These are phyloP conservation scores for Synergus japonicus DNA, from an alignment of 2,888 invertebrate species.

Conservation along the genomic window DNA sequence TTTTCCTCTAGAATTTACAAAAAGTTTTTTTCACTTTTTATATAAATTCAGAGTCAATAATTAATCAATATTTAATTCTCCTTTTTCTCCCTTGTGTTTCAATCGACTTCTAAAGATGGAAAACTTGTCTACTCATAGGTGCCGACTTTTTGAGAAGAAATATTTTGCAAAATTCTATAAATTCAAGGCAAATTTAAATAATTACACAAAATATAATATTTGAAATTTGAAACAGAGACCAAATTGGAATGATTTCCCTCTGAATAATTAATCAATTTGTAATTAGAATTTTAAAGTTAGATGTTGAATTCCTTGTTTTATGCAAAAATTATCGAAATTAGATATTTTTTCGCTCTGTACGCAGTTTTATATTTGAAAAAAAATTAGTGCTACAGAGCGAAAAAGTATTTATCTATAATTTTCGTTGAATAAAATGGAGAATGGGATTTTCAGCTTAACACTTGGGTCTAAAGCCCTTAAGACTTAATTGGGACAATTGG, in stretches of 20 bases:
- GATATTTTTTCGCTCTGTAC: too few relatives aligned
- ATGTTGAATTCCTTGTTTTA: too few relatives aligned
- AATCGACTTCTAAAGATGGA: constrained; percentile 16
- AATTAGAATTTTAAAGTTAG: too few relatives aligned
- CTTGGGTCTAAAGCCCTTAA: too few relatives aligned
- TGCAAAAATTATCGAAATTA: too few relatives aligned
- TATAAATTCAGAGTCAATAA: neutral
- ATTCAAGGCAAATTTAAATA: neutral
- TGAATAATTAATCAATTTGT: too few relatives aligned
- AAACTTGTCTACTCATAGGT: constrained; percentile 28
- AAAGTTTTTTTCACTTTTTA: neutral
- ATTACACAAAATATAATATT: neutral
- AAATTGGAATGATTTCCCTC: neutral
- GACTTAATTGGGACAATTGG: neutral
- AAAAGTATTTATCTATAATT: too few relatives aligned
- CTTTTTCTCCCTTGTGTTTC: constrained; percentile 3
- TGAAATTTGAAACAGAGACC: neutral
- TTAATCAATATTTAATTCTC: constrained; percentile 7
- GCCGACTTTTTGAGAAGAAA: neutral
- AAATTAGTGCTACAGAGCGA: too few relatives aligned
- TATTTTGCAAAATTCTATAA: neutral
- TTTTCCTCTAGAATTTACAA: neutral
- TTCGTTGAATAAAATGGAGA: too few relatives aligned
- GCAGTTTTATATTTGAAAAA: too few relatives aligned
- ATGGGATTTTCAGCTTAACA: too few relatives aligned